Base-by-base conservation (phyloP, 1,140 invertebrate species). In the Gryllus bimaculatus region DNA sequence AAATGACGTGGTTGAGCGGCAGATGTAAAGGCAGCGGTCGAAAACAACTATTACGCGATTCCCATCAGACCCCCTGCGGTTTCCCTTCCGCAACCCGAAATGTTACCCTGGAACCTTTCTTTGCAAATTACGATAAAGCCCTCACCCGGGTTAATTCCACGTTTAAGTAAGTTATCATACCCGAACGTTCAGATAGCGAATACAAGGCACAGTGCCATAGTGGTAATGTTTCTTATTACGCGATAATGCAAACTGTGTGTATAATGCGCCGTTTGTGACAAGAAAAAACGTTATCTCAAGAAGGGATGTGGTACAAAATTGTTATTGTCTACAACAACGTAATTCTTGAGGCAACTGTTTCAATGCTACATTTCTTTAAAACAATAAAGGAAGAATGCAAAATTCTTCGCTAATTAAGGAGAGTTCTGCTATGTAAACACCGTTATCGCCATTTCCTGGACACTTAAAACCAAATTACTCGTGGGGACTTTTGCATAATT, bases 311-410 rank as follows among this genome's bases (percentile, higher is more conserved):
- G 54, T 66, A 66, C 54, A 66, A 66, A 66, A 66, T 66, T 13
- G 54, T 66, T 66, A 66, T 66, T 66, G 54, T 66, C 54, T 18
- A 18, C 54, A 66, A 66, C 54, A 66, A 66, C 54, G 54, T 66
- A 66, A 66, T 66, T 66, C 54, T 66, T 66, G 54, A 1, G 54
- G 54, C 54, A 66, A 66, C 54, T 18, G 10, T 66, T 66, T 66
- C 18, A 66, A 66, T 66, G 54, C 54, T 66, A 66, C 54, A 66
- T 66, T 66, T 66, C 54, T 66, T 66, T 66, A 66, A 66, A 66
- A 66, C 54, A 66, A 66, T 13, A 18, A 10, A 66, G 26, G 54
- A 66, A 66, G 10, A 66, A 66, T 66, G 54, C 54, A 66, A 66
- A 66, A 66, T 66, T 66, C 54, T 66, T 66, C 54, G 54, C 54